Conservation (phyloP, 2,888 invertebrate genomes). For the Alloscopus bannaensis region DNA sequence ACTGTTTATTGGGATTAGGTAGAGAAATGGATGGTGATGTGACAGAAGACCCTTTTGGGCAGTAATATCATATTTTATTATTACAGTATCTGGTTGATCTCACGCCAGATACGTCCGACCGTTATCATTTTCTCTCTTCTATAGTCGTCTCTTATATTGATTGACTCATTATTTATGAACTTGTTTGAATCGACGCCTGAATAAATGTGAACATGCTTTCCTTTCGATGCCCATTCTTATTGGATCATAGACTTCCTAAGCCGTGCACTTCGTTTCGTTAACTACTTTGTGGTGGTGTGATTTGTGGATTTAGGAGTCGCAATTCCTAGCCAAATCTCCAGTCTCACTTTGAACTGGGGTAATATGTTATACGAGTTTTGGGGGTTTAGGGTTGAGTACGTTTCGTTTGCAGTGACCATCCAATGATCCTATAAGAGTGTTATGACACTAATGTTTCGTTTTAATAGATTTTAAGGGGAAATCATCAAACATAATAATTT, state of each 20-base stretch:
- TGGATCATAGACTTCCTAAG: too few species aligned
- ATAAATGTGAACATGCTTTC: not conserved
- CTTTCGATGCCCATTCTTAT: too few species aligned
- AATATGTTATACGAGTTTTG: not conserved
- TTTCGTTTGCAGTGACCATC: slow-evolving; percentile 24
- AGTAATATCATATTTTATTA: slow-evolving; percentile 62
- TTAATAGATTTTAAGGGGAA: slow-evolving; percentile 44
- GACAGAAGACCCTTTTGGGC: slow-evolving; percentile 57
- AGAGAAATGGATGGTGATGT: slow-evolving; percentile 43
- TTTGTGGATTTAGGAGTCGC: too few species aligned
- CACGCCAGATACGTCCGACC: slow-evolving; percentile 59
- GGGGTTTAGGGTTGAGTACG: slow-evolving; percentile 26
- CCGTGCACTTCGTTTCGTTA: too few species aligned
- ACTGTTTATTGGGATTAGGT: slow-evolving; percentile 39
- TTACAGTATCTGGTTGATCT: slow-evolving; percentile 61
- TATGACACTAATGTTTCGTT: slow-evolving; percentile 44
- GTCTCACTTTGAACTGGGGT: not conserved
- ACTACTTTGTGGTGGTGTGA: too few species aligned
- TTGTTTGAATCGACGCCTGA: slow-evolving; percentile 30
- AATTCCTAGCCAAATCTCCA: not conserved
- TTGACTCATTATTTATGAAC: slow-evolving; percentile 64
- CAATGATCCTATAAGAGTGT: slow-evolving; percentile 31
- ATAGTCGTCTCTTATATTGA: slow-evolving; percentile 49
- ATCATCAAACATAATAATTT: slow-evolving; percentile 58
- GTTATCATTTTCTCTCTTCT: slow-evolving; percentile 53